Evolutionary conservation across 2,888 invertebrate species (phyloP).

Genomic region (Catocala sponsa): DNA sequence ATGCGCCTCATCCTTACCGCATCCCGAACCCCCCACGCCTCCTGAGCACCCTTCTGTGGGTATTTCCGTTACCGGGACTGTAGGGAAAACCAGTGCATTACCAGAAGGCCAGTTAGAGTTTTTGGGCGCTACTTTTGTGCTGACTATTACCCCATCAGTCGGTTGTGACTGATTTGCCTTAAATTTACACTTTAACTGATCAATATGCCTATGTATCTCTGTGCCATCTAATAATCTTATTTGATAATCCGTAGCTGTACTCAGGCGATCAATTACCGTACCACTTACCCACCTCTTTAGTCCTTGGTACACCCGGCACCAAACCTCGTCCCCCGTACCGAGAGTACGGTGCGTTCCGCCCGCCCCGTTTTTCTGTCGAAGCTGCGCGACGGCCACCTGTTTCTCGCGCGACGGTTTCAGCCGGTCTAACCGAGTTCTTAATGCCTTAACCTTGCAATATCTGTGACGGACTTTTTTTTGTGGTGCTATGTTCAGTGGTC

Average conservation of each 20-base stretch:
- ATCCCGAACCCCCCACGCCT: too few relatives aligned
- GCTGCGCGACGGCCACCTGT: neutral
- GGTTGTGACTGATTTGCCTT: neutral
- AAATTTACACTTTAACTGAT: slow-evolving; percentile 1
- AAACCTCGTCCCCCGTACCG: neutral
- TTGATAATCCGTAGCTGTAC: slow-evolving; percentile 5
- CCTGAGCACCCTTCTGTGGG: too few relatives aligned
- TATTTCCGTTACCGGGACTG: too few relatives aligned
- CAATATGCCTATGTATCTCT: slow-evolving; percentile 2
- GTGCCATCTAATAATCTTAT: slow-evolving; percentile 4
- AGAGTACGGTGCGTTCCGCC: neutral
- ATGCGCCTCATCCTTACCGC: too few relatives aligned
- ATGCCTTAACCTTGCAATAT: neutral
- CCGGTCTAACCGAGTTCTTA: slow-evolving; percentile 1
- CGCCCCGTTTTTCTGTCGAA: neutral
- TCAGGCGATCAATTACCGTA: neutral
- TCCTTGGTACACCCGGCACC: too few relatives aligned
- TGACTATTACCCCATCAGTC: too few relatives aligned
- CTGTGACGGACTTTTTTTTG: neutral
- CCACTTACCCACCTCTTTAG: too few relatives aligned
- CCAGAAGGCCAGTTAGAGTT: too few relatives aligned
- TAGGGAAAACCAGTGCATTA: too few relatives aligned
- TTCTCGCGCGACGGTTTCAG: neutral
- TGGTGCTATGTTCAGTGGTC: too few relatives aligned
- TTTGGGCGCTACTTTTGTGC: too few relatives aligned